These are phyloP conservation scores for Hyppa rectilinea DNA, from an alignment of 2,888 invertebrate species.

Conservation along the genomic window DNA sequence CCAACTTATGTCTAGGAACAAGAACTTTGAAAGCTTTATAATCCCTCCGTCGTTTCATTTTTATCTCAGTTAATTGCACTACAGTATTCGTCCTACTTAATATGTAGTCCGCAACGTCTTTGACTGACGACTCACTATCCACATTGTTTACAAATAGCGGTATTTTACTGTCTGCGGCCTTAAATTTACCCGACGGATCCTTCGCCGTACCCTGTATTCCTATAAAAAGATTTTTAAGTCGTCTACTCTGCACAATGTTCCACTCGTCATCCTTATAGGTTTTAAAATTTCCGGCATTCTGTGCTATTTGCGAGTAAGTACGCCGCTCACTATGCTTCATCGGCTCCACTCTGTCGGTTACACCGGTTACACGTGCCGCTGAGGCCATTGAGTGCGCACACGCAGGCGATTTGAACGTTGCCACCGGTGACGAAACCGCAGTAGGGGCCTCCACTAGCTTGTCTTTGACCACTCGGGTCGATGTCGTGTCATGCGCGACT, in stretches of 20 bases:
- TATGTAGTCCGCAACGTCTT: too few relatives aligned
- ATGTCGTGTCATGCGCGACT: neutral
- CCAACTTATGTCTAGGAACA: neutral
- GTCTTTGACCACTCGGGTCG: neutral
- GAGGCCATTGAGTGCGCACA: neutral
- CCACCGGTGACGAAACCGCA: neutral
- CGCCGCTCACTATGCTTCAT: neutral
- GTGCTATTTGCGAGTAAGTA: slow-evolving; percentile 1
- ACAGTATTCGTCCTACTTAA: neutral
- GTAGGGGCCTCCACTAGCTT: neutral
- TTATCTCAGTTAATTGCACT: neutral
- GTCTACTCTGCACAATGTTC: neutral
- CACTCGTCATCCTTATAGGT: too few relatives aligned
- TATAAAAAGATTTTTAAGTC: neutral
- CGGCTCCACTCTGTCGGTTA: neutral
- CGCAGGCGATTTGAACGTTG: neutral
- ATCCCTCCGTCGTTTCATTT: too few relatives aligned
- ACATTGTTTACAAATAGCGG: slow-evolving; percentile 3
- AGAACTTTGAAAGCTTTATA: neutral
- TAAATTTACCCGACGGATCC: neutral
- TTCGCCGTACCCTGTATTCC: neutral
- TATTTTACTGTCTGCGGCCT: neutral
- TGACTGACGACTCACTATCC: too few relatives aligned
- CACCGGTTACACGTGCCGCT: too few relatives aligned
- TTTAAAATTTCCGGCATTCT: neutral